Evolutionary conservation across 2,888 invertebrate genomes (phyloP), one percentile per base, ranked within the genome.

Genomic region (Drosophila mimetica): DNA sequence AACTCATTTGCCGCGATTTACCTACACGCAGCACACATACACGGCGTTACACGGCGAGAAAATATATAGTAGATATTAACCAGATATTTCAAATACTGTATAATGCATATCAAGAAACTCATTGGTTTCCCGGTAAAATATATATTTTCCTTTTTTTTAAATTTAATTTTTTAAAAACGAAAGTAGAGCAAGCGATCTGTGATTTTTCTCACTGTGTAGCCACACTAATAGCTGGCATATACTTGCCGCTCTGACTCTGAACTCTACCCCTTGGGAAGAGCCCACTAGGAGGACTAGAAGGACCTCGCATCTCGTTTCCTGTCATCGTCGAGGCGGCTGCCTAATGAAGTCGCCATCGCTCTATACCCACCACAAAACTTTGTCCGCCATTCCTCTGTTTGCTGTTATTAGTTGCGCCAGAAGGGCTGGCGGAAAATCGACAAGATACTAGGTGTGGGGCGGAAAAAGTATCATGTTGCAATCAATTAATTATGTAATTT

Each of bases 1-100:
- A 73, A 72, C 77, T 86, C 77, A 80, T 80, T 80, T 80, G 70
- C 55, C 42, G 75, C 84, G 75, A 83, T 83, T 80, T 86, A 83
- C 74, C 70, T 71, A 63, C 66, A 60, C 55, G 41, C 57, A 39
- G 50, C 41, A 22, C 46, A 46, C 51, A 46, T 48, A 30, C 25
- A 14, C n/a, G n/a, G n/a, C n/a, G 34, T 13, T 46, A 11, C 57
- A 52, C 57, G 2, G 54, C n/a, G 13, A 39, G 28, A 30, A 53
- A 52, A 25, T 7, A 25, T 25, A 7, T 1, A 25, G 7, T 25
- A 25, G 25, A 25, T 25, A 7, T 25, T 7, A 25, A 6, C 1
- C 6, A 7, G 7, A 25, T 25, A 7, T 25, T 25, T 25, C 2
- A 7, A 25, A n/a, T n/a, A n/a, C n/a, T n/a, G n/a, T n/a, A n/a